phyloP scores from a whole-genome alignment of 2,888 invertebrate genomes.

The Osmoderma eremita region DNA sequence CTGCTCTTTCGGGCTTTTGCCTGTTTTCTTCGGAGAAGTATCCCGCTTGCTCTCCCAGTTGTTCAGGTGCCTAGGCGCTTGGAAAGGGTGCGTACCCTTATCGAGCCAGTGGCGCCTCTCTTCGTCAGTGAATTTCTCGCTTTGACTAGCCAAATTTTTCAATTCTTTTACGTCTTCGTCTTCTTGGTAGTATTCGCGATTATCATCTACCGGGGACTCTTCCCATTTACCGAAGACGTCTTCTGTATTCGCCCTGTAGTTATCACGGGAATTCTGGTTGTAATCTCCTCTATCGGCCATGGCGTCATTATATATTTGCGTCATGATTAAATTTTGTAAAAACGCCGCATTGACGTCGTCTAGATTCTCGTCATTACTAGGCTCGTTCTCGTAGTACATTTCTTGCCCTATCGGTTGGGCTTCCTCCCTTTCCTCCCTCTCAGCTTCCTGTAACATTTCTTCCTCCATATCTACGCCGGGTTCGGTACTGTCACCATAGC shows the following conservation, averaged over 20 bases:
- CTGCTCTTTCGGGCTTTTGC: constrained; percentile 30
- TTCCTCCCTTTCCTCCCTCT: constrained; percentile 67
- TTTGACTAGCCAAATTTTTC: constrained; percentile 63
- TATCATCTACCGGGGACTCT: constrained; percentile 44
- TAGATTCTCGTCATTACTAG: constrained; percentile 53
- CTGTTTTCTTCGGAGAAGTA: neutral
- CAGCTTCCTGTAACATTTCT: constrained; percentile 70
- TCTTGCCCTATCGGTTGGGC: constrained; percentile 74
- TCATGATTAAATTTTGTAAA: constrained; percentile 73
- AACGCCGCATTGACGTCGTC: constrained; percentile 71
- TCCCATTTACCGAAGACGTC: constrained; percentile 55
- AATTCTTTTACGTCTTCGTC: constrained; percentile 75
- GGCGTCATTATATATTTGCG: constrained; percentile 73
- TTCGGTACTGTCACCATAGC: constrained; percentile 63
- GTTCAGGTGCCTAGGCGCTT: constrained; percentile 63
- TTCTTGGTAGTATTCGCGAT: constrained; percentile 61
- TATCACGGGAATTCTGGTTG: constrained; percentile 21
- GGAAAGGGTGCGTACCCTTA: constrained; percentile 59
- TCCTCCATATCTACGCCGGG: constrained; percentile 69
- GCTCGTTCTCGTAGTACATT: constrained; percentile 71
- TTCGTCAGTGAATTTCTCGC: constrained; percentile 44
- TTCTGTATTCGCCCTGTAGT: constrained; percentile 54
- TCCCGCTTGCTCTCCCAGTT: constrained; percentile 65
- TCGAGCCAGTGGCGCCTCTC: constrained; percentile 51
- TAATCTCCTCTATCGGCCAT: constrained; percentile 49